phyloP scores from a whole-genome alignment of 2,797 vertebrate species.

The Euthynnus affinis region DNA sequence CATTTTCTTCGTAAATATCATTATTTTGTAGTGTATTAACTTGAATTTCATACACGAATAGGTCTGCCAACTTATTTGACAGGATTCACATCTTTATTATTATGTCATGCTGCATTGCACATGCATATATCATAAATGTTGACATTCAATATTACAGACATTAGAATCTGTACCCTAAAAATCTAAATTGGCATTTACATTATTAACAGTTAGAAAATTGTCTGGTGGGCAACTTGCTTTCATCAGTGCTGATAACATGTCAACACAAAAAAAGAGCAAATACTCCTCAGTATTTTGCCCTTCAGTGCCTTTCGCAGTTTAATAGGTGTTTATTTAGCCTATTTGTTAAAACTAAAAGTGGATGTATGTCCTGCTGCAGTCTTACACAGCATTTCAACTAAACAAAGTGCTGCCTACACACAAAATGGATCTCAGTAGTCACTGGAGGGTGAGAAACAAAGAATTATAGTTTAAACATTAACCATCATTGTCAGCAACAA shows the following conservation, averaged over 20 bases:
- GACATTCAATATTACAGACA: background rate
- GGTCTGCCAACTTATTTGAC: background rate
- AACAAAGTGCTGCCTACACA: constrained; percentile 23
- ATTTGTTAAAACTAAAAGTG: background rate
- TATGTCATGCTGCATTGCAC: background rate
- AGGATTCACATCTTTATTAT: background rate
- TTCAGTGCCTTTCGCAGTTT: background rate
- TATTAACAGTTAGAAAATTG: background rate
- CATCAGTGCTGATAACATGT: background rate
- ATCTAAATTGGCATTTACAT: background rate
- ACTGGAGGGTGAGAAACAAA: constrained; percentile 15
- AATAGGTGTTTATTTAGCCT: background rate
- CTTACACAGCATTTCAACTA: constrained; percentile 19
- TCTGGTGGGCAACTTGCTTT: background rate
- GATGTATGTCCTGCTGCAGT: background rate
- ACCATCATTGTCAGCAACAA: constrained; percentile 26
- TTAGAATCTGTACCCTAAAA: constrained; percentile 2
- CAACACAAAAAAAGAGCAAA: background rate
- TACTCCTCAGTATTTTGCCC: background rate
- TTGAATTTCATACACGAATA: background rate
- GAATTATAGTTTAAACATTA: constrained; percentile 25
- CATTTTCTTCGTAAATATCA: background rate
- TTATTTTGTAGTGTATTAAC: too few species aligned
- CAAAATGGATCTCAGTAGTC: constrained; percentile 22
- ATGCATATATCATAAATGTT: background rate